A percentile compares a stretch with the other conserved stretches of the same genome.
phyloP scores from a whole-genome alignment of 2,797 vertebrate genomes.

The Acanthornis magna region DNA sequence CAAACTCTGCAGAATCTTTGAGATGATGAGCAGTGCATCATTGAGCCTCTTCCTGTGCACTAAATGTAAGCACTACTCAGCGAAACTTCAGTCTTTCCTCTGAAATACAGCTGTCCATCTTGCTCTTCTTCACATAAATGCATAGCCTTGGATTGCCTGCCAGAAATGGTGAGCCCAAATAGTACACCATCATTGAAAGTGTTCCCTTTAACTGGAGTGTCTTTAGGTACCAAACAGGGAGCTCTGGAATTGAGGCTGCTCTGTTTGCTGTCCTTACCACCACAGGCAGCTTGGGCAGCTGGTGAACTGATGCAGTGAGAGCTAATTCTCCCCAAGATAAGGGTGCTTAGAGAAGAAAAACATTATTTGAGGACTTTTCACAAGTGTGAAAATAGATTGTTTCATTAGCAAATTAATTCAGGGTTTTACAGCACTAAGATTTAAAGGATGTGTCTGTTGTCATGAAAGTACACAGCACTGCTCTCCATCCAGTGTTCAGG shows the following conservation, averaged over 20 bases:
- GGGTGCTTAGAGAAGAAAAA: background rate
- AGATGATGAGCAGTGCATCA: background rate
- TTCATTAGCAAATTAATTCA: background rate
- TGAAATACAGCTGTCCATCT: background rate
- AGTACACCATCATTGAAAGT: accelerated
- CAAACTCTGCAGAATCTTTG: background rate
- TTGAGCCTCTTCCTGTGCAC: background rate
- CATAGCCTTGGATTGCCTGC: accelerated
- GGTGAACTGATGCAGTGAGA: background rate
- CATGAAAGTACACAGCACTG: accelerated
- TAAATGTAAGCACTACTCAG: background rate
- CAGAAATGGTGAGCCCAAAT: background rate
- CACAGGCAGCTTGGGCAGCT: background rate
- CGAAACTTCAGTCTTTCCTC: background rate
- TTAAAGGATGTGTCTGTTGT: background rate
- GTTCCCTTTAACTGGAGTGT: background rate
- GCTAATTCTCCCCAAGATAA: background rate
- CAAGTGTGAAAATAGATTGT: background rate
- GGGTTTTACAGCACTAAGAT: background rate
- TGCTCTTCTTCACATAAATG: accelerated
- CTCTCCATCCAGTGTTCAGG: background rate
- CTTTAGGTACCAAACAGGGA: background rate
- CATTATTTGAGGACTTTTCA: background rate
- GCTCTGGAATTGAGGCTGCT: background rate
- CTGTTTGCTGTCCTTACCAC: background rate